A percentile compares a stretch with the other conserved stretches of the same genome.
These are phyloP conservation scores for Cyanocitta stelleri DNA, from an alignment of 2,113 vertebrate species.

Conservation along the genomic window DNA sequence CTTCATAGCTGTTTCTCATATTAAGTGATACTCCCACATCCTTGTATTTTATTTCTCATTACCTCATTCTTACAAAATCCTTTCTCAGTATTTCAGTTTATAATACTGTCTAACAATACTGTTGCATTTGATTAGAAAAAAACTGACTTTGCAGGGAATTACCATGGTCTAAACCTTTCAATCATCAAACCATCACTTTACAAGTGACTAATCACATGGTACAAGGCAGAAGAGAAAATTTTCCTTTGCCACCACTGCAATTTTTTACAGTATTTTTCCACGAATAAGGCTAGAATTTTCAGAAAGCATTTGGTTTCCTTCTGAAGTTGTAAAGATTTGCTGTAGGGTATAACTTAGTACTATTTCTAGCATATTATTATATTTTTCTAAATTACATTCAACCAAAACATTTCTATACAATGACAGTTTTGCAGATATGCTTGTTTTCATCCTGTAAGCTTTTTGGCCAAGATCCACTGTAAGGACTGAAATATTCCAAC, in stretches of 20 bases:
- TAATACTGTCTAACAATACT: background rate
- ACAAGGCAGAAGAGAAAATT: background rate
- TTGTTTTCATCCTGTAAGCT: background rate
- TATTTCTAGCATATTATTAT: background rate
- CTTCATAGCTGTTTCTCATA: background rate
- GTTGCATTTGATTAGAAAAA: background rate
- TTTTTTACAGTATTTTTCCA: background rate
- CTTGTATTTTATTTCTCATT: slow-evolving; percentile 1
- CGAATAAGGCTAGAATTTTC: background rate
- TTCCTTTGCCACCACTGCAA: background rate
- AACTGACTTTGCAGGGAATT: background rate
- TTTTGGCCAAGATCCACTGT: background rate
- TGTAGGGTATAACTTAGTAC: background rate
- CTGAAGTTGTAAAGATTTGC: background rate
- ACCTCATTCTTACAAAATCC: slow-evolving; percentile 2
- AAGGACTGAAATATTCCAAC: background rate
- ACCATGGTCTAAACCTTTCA: background rate
- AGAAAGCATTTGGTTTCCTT: background rate
- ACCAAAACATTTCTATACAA: background rate
- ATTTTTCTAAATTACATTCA: background rate
- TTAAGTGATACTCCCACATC: background rate
- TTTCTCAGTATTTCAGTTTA: background rate
- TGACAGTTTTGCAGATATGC: background rate
- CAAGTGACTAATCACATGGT: background rate
- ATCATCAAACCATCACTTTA: background rate